A percentile compares a stretch with the other conserved stretches of the same genome.
Evolutionary conservation across 2,797 vertebrate species (phyloP).

Genomic region (Macropus fuliginosus): DNA sequence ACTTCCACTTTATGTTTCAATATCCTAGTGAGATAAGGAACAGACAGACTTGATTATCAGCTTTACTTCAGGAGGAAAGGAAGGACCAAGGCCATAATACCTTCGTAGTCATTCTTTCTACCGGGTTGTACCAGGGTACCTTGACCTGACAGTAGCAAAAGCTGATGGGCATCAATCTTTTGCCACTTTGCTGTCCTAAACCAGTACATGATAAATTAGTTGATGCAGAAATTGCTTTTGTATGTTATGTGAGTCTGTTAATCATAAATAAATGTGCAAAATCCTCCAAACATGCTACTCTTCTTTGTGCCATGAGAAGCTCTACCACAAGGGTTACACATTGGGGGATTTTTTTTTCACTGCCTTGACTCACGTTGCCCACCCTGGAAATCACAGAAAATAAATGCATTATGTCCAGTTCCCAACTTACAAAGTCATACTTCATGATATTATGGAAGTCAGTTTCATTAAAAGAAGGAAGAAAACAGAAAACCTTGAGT

Average conservation of each 20-base stretch:
- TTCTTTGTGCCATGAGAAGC: not conserved
- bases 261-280: not conserved
- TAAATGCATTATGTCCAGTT: not conserved
- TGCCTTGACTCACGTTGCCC: not conserved
- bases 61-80: not conserved
- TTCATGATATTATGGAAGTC: not conserved
- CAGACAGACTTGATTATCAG: not conserved
- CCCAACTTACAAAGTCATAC: not conserved
- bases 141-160: conserved; percentile 6
- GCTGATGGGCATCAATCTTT: not conserved
- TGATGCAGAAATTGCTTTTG: not conserved
- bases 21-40: not conserved
- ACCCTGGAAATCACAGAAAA: not conserved
- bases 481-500: not conserved
- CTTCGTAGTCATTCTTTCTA: not conserved
- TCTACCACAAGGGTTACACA: not conserved
- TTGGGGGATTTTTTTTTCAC: not conserved
- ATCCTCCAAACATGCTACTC: not conserved
- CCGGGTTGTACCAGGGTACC: not conserved
- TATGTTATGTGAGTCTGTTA: not conserved
- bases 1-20: conserved; percentile 36
- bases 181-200: not conserved
- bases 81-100: not conserved
- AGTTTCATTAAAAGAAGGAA: not conserved
- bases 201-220: not conserved